Conservation (phyloP, 2,797 vertebrate species). For the Mycteria americana region DNA sequence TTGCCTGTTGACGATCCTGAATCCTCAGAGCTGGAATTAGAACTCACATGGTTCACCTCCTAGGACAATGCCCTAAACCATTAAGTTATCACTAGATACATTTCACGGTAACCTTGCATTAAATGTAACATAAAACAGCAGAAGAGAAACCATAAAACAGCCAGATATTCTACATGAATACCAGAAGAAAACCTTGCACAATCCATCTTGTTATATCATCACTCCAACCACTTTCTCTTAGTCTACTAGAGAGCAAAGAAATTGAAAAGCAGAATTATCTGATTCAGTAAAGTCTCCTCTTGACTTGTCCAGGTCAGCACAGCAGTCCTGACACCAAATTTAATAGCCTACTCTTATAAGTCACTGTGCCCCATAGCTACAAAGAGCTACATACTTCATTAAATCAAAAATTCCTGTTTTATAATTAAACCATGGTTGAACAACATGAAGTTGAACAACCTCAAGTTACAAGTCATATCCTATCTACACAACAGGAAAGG, state of each 20-base stretch:
- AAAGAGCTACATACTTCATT: not conserved
- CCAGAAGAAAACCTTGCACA: not conserved
- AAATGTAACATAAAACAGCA: not conserved
- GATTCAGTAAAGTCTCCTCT: not conserved
- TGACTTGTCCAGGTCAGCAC: not conserved
- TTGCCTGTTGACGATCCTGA: not conserved
- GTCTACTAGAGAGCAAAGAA: not conserved
- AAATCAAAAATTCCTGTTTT: not conserved
- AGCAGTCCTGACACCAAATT: not conserved
- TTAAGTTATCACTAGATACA: not conserved
- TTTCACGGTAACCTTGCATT: not conserved
- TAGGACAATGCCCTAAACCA: not conserved
- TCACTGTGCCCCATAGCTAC: not conserved
- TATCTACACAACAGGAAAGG: not conserved
- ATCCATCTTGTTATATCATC: not conserved
- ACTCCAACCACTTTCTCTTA: not conserved
- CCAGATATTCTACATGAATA: not conserved
- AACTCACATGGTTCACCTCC: not conserved
- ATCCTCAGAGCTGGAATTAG: not conserved
- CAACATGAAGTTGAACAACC: not conserved
- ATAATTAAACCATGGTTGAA: not conserved
- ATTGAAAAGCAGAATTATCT: not conserved
- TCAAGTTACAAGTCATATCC: not conserved
- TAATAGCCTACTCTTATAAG: not conserved
- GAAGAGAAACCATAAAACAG: not conserved